A percentile compares a stretch with the other conserved stretches of the same genome.
Conservation (phyloP, 2,888 invertebrate genomes). For the Myopa testacea region DNA sequence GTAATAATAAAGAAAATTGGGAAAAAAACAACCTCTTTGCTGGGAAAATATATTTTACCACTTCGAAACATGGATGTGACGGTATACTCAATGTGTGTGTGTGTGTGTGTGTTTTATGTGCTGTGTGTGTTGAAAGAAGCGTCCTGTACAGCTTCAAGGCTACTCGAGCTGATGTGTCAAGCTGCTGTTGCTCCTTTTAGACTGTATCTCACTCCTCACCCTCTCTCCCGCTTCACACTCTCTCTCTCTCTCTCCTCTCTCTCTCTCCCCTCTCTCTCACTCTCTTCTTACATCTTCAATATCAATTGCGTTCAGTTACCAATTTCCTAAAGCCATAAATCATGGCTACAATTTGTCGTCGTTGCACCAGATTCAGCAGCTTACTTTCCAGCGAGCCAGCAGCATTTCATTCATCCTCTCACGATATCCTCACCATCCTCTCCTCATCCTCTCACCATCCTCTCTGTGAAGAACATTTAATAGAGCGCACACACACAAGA, state of each 20-base stretch:
- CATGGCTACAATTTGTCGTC: constrained; percentile 54
- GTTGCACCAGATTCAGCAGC: background rate
- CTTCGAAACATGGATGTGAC: background rate
- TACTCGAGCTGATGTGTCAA: constrained; percentile 14
- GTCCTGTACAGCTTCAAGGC: constrained; percentile 20
- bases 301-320: constrained; percentile 49
- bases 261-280: background rate
- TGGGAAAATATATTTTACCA: constrained; percentile 8
- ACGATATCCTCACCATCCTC: background rate
- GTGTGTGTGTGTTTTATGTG: background rate
- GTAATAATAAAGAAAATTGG: background rate
- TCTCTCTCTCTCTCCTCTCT: background rate
- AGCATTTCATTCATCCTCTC: background rate
- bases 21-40: background rate
- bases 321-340: constrained; percentile 55
- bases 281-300: background rate
- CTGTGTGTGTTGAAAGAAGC: background rate
- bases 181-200: too few species aligned
- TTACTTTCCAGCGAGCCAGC: background rate
- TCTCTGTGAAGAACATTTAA: background rate
- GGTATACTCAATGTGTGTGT: too few species aligned
- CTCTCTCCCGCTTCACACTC: background rate
- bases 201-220: too few species aligned
- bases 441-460: background rate
- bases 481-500: too few species aligned